A percentile compares a stretch with the other conserved stretches of the same genome.
Evolutionary conservation across 1,140 invertebrate species (phyloP).

Genomic region (Lepidurus couesii): DNA sequence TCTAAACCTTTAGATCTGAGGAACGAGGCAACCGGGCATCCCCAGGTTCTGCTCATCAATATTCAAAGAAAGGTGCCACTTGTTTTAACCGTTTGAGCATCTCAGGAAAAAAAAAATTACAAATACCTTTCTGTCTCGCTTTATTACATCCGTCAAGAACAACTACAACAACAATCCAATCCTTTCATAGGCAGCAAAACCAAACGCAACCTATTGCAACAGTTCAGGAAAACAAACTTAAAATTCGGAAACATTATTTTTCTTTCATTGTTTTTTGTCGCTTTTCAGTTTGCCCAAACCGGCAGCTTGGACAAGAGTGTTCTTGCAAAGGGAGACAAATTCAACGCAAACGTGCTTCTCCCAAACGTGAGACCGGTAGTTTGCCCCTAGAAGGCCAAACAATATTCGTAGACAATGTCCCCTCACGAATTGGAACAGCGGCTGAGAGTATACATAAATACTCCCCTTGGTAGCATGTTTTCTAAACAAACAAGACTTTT

Average conservation of each 20-base stretch:
- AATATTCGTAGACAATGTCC: no score
- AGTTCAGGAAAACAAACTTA: background rate
- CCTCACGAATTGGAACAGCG: no score
- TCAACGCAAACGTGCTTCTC: no score
- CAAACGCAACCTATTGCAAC: background rate
- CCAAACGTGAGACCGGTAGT: no score
- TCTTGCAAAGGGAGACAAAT: no score
- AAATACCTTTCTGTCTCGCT: background rate
- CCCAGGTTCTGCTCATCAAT: constrained; percentile 7
- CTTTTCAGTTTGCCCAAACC: no score
- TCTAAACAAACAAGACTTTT: no score
- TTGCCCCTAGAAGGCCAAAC: no score
- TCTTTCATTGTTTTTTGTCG: background rate
- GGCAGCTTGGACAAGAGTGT: no score
- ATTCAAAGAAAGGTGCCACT: constrained; percentile 16
- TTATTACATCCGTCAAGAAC: background rate
- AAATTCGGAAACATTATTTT: background rate
- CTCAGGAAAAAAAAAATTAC: background rate
- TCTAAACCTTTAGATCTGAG: background rate
- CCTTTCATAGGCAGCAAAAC: background rate
- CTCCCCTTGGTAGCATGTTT: no score
- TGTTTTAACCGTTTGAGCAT: constrained; percentile 1
- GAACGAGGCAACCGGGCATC: background rate
- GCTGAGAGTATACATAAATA: no score
- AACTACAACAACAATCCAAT: background rate